Conservation (phyloP, 2,113 vertebrate genomes). For the Rhinichthys klamathensis region DNA sequence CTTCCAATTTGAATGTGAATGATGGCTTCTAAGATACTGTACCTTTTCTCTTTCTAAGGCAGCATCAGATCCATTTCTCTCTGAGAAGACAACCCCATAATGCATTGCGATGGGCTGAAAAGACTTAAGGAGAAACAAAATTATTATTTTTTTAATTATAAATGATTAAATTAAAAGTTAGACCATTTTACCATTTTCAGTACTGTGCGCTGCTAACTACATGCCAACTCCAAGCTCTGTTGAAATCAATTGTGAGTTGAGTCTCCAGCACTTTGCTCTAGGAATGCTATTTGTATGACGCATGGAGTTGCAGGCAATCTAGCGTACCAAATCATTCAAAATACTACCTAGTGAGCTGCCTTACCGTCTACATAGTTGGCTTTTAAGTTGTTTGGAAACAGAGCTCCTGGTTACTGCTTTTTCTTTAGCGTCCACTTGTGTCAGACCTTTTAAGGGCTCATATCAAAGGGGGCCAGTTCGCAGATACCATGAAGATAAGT, state of each 20-base stretch:
- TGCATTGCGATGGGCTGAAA: too few species aligned
- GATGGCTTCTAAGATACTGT: too few species aligned
- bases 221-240: neutral
- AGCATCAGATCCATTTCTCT: too few species aligned
- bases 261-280: neutral
- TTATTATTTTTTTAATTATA: neutral
- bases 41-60: too few species aligned
- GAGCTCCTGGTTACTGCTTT: neutral
- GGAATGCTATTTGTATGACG: neutral
- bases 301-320: neutral
- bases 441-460: slow-evolving; percentile 1
- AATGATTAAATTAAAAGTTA: neutral
- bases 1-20: too few species aligned
- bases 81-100: too few species aligned
- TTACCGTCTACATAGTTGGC: neutral
- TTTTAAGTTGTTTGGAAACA: neutral
- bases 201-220: neutral
- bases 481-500: slow-evolving; percentile 13
- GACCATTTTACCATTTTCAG: neutral
- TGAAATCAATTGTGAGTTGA: neutral
- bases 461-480: neutral
- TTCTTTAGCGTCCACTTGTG: neutral
- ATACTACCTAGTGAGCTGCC: neutral
- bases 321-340: neutral
- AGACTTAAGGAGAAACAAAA: too few species aligned